These are phyloP conservation scores for Pangasius djambal DNA, from an alignment of 2,797 vertebrate genomes.

Conservation along the genomic window DNA sequence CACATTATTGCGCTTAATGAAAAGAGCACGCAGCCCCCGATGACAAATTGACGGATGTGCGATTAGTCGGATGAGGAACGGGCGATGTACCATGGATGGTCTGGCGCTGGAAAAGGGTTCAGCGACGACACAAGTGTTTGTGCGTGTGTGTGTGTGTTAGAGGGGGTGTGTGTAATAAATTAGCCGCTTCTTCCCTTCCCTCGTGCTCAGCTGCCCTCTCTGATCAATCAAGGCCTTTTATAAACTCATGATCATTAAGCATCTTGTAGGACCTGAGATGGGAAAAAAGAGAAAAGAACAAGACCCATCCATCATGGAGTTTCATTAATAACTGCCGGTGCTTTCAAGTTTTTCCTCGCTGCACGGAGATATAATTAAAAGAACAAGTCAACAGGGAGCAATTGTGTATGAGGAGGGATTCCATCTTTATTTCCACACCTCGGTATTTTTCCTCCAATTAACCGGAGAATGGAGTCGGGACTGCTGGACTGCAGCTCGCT, in stretches of 20 bases:
- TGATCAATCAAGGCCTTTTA: conserved; percentile 87
- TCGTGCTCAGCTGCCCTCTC: conserved; percentile 73
- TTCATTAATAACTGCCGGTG: conserved; percentile 72
- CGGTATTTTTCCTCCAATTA: conserved; percentile 14
- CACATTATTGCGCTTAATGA: conserved; percentile 92
- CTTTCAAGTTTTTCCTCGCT: conserved; percentile 64
- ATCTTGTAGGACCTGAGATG: conserved; percentile 73
- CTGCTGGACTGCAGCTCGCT: background rate
- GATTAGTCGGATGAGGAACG: conserved; percentile 81
- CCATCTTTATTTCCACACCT: conserved; percentile 42
- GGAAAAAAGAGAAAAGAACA: conserved; percentile 66
- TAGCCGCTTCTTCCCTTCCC: conserved; percentile 80
- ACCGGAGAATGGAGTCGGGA: background rate
- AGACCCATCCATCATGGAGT: conserved; percentile 74
- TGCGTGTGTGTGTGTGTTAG: conserved; percentile 10
- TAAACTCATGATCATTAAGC: conserved; percentile 87
- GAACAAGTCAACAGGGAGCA: conserved; percentile 60
- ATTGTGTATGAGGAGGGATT: conserved; percentile 58
- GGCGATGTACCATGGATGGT: conserved; percentile 70
- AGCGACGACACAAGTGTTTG: conserved; percentile 30
- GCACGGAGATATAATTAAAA: conserved; percentile 67
- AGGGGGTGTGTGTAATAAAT: conserved; percentile 81
- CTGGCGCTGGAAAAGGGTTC: conserved; percentile 54
- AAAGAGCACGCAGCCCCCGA: conserved; percentile 80
- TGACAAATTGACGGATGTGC: conserved; percentile 92